Base-by-base conservation (phyloP, 2,113 vertebrate species). In the Progne subis region DNA sequence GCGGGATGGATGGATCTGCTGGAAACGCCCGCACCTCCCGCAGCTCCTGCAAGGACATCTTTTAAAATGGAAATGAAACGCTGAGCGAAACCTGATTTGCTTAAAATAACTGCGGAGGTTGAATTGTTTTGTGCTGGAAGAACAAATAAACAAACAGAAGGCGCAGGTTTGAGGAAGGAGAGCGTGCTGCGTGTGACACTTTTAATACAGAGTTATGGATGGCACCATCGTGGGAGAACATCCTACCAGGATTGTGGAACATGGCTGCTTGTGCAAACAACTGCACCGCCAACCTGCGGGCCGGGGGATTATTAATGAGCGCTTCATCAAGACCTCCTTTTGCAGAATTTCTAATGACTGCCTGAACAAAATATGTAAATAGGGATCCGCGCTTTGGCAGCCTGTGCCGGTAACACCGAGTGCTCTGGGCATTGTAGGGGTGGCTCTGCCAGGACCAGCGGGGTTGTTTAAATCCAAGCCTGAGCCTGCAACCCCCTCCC, bases 31-130 rank as follows among this genome's bases (percentile, higher is more conserved):
- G 7, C 56, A 34, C 86, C 95, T 71, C 67, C 61, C 71, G 71
- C 85, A 53, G n/a, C 8, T 63, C n/a, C 49, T 14, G 60, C 86
- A 84, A 95, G 95, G 96, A 71, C 81, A 8, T 3, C 10, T 72
- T 95, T 96, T 72, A 41, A 89, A 96, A 95, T 29, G 92, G 95
- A 96, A 98, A 97, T 88, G 90, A 78, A 95, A 80, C 86, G 44
- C 86, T 11, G 68, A 93, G 90, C 11, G 12, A 80, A 95, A 89
- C 34, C 64, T 84, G 52, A 68, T 93, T 94, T 95, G 94, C 96
- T 93, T 82, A 80, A 96, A 96, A 91, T 96, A 95, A 93, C 80
- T 23, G 91, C 5, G 67, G 93, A 85, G 84, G 93, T n/a, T 94
- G 91, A 43, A 39, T 90, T 91, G 94, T 65, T 96, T 92, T 84